phyloP scores from a whole-genome alignment of 2,113 vertebrate species.

The Junco hyemalis region DNA sequence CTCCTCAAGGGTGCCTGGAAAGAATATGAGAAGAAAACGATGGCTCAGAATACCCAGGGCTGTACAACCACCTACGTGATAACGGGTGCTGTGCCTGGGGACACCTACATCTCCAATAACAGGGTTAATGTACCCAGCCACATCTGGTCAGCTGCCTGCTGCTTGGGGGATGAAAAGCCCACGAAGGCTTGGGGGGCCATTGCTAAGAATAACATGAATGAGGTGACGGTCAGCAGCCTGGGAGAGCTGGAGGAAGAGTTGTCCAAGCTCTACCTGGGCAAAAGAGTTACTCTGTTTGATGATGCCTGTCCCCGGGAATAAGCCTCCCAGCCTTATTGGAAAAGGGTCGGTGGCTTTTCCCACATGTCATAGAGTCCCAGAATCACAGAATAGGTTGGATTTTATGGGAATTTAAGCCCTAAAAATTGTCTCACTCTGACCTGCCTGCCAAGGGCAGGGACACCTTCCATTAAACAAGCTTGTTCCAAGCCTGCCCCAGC shows the following conservation, averaged over 20 bases:
- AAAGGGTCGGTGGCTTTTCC: fast-evolving
- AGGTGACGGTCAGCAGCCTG: background rate
- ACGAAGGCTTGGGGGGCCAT: background rate
- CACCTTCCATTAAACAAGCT: no score
- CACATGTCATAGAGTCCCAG: background rate
- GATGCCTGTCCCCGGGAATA: background rate
- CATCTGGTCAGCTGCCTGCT: background rate
- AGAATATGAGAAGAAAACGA: no score
- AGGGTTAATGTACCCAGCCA: slow-evolving; percentile 9
- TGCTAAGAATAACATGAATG: background rate
- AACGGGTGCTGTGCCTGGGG: slow-evolving; percentile 5
- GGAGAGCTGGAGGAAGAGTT: background rate
- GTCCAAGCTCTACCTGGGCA: background rate
- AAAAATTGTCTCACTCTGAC: fast-evolving
- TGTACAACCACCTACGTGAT: background rate
- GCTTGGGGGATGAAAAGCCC: fast-evolving
- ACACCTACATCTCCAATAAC: fast-evolving
- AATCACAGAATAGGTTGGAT: background rate
- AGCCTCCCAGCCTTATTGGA: fast-evolving
- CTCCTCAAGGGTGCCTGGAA: no score
- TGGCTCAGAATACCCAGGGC: no score
- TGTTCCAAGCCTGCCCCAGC: background rate
- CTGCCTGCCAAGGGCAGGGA: no score
- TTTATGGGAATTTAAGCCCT: background rate
- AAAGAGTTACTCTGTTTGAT: background rate